Evolutionary conservation across 2,888 invertebrate genomes (phyloP).

Genomic region (Callinectes sapidus): DNA sequence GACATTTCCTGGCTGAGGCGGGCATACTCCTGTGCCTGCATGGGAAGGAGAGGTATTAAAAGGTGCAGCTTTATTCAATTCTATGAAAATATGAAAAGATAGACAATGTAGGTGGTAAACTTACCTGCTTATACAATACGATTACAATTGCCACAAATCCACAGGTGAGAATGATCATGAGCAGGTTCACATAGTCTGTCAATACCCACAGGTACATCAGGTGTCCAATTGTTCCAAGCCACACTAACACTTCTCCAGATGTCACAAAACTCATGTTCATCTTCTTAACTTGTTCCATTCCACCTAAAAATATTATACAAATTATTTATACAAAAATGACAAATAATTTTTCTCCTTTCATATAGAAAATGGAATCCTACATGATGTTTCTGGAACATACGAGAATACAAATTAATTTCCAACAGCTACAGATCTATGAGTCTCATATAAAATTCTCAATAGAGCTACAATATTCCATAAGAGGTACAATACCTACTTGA

Average conservation of each 20-base stretch:
- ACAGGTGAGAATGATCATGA: slow-evolving; percentile 51
- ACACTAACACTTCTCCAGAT: slow-evolving; percentile 51
- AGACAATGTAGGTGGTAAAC: background rate
- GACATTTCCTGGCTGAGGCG: slow-evolving; percentile 66
- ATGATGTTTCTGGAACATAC: too few relatives aligned
- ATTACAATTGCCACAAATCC: slow-evolving; percentile 50
- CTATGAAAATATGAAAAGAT: background rate
- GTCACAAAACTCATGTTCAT: slow-evolving; percentile 62
- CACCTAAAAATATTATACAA: slow-evolving; percentile 49
- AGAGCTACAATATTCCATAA: too few relatives aligned
- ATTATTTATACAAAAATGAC: background rate
- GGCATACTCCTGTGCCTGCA: slow-evolving; percentile 67
- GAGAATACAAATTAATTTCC: too few relatives aligned
- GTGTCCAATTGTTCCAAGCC: slow-evolving; percentile 46
- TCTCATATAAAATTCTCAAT: too few relatives aligned
- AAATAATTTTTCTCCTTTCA: background rate
- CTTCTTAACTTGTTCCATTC: slow-evolving; percentile 48
- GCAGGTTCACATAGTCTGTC: slow-evolving; percentile 54
- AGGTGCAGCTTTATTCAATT: background rate
- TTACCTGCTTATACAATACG: slow-evolving; percentile 67
- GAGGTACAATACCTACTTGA: too few relatives aligned
- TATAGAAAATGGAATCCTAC: too few relatives aligned
- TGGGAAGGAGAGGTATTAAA: background rate
- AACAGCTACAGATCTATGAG: too few relatives aligned
- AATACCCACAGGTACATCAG: slow-evolving; percentile 50